Evolutionary conservation across 2,888 invertebrate genomes (phyloP), one percentile per base, ranked within the genome.

Genomic region (Eulithis testata): DNA sequence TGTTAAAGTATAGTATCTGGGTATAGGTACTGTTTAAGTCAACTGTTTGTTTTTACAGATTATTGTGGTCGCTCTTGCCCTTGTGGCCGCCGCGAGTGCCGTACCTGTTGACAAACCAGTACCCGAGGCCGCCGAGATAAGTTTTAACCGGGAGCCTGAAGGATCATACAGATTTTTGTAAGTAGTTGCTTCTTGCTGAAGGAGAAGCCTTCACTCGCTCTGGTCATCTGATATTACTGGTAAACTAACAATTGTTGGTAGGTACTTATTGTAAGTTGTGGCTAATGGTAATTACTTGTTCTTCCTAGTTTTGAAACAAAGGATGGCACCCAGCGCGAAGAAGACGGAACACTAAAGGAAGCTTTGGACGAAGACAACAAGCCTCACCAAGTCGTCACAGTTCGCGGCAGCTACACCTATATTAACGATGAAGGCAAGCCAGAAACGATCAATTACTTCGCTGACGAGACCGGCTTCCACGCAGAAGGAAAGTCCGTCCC

Each of bases 391-490:
- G 94, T 94, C 21, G 88, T 95, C 77, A 89, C 93, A 0, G 94
- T 95, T 37, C 94, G 94, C 69, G 96, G 96, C 11, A 87, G 90
- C 3, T 95, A 92, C 87, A 86, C 93, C 0, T 95, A 94, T 87
- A 84, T 88, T 5, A 89, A 94, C 61, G 84, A 88, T 0, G 94
- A 95, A 8, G 95, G 95, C 71, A 90, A 91, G 8, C 83, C 86
- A 1, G 93, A 94, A 71, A 83, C 84, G 49, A 74, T 95, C 72
- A 93, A 80, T 40, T 95, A 95, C 88, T 82, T 81, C 64, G 95
- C 95, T 53, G 95, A 96, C 75, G 95, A 95, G 84, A 94, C 86
- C 71, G 96, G 96, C 68, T 96, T 89, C 93, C 94, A 94, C 70
- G 93, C 95, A 5, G 91, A 94, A 58, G 95, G 95, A 49, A 91